A percentile compares a stretch with the other conserved stretches of the same genome.
Evolutionary conservation across 2,888 invertebrate genomes (phyloP).

Genomic region (Noctua comes): DNA sequence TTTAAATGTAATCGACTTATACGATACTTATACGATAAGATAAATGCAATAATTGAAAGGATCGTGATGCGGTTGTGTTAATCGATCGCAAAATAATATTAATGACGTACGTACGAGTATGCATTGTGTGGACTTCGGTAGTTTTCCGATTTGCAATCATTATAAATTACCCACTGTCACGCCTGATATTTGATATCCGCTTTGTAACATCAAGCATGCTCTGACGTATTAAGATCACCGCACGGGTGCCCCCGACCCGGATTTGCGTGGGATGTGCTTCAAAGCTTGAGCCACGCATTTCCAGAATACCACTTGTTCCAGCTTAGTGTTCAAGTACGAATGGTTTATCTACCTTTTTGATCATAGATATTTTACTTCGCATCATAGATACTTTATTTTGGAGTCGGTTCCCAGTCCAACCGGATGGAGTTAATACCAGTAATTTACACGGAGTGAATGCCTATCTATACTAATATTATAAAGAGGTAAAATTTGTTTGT

Average conservation of each 20-base stretch:
- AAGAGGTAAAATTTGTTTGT: no score
- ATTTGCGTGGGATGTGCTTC: no score
- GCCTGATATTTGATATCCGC: slow-evolving; percentile 29
- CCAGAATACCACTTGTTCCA: background rate
- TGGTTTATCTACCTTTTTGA: background rate
- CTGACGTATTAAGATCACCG: slow-evolving; percentile 14
- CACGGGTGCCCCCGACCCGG: background rate
- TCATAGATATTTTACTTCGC: background rate
- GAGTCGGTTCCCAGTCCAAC: background rate
- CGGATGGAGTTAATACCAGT: background rate
- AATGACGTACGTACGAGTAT: background rate
- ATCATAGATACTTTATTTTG: background rate
- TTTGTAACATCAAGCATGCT: slow-evolving; percentile 13
- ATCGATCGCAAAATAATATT: slow-evolving; percentile 25
- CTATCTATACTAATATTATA: no score
- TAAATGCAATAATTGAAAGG: slow-evolving; percentile 11
- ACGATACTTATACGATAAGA: slow-evolving; percentile 4
- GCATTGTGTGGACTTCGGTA: slow-evolving; percentile 35
- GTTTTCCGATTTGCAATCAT: slow-evolving; percentile 42
- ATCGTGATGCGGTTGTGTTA: slow-evolving; percentile 20
- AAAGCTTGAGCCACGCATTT: background rate
- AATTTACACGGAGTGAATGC: background rate
- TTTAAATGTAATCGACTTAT: slow-evolving; percentile 3
- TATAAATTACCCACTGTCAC: slow-evolving; percentile 19
- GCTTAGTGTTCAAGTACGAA: background rate